Percentiles rank a stretch among this genome's conserved stretches.
Evolutionary conservation across 1,140 invertebrate genomes (phyloP).

Genomic region (Oryzaephilus surinamensis): DNA sequence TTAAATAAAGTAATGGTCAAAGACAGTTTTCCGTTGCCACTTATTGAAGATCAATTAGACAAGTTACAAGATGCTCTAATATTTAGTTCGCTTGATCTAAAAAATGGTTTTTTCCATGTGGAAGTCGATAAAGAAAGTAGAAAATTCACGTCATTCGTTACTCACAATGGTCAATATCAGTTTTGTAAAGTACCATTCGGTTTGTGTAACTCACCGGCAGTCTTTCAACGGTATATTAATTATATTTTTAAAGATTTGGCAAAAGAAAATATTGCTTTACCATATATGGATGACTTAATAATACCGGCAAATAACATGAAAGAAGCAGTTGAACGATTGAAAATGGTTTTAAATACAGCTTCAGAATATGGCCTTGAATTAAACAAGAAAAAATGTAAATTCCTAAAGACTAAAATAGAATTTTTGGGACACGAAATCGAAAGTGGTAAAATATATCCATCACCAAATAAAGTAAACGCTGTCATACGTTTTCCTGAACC

Average conservation of each 20-base stretch:
- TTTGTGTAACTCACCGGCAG: constrained; percentile 22
- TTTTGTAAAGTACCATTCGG: constrained; percentile 36
- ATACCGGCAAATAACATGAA: constrained; percentile 13
- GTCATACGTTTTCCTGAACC: constrained; percentile 20
- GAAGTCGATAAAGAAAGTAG: constrained; percentile 10
- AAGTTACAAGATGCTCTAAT: constrained; percentile 12
- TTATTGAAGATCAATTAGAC: constrained; percentile 24
- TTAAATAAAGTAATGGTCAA: constrained; percentile 22
- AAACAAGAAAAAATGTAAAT: constrained; percentile 10
- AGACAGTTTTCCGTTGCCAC: constrained; percentile 21
- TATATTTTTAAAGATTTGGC: constrained; percentile 17
- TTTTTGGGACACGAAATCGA: constrained; percentile 23
- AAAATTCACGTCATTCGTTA: constrained; percentile 28
- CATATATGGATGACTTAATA: constrained; percentile 21
- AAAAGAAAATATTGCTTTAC: constrained; percentile 16
- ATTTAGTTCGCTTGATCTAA: constrained; percentile 19
- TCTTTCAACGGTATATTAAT: constrained; percentile 25
- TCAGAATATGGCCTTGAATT: constrained; percentile 7
- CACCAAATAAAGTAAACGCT: constrained; percentile 14
- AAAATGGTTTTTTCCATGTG: constrained; percentile 19
- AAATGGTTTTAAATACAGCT: constrained; percentile 14
- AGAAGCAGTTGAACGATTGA: constrained; percentile 13
- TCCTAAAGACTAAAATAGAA: constrained; percentile 6
- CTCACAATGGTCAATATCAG: constrained; percentile 33
- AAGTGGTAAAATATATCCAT: constrained; percentile 17